Evolutionary conservation across 2,888 invertebrate species (phyloP), one percentile per base, ranked within the genome.

Genomic region (Drosophila formosana): DNA sequence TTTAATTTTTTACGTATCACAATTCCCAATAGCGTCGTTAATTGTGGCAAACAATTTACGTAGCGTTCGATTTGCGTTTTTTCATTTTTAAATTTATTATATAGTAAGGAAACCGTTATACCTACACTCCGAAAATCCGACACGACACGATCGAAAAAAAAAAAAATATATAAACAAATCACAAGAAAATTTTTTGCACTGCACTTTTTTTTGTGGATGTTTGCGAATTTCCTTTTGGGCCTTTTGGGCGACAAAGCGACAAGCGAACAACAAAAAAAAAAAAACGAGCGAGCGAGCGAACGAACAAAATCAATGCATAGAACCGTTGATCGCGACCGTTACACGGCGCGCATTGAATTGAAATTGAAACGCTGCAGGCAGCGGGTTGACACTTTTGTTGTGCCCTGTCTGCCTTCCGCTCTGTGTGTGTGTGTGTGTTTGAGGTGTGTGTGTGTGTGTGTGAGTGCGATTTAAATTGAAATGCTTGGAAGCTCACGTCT

Each of bases 401-500:
- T 75, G 56, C 57, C 56, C 26, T 72, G 49, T 52, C 28, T 41
- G 71, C n/a, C 28, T 41, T 65, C 9, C 34, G 41, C 13, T 39
- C 25, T 53, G 37, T 56, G 4, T 60, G 18, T 47, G 63, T 53
- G 37, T 56, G 4, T 60, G 18, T 47, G 63, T 47, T 39, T 60
- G 37, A 34, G 55, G 43, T 66, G 11, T 57, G 45, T 18, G 41
- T 50, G 55, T 56, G 53, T 45, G 45, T 45, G 53, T 13, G 32
- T 60, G 55, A 41, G 23, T 57, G 45, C 58, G 25, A 37, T 32
- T 85, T 76, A 82, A 82, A 82, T 82, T 75, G 53, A 77, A 84
- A 77, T 66, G 81, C 84, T 83, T 72, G 72, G 72, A 72, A 84
- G 82, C 85, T 82, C 80, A 85, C 85, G 82, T 85, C 81, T 78